A percentile compares a stretch with the other conserved stretches of the same genome.
phyloP scores from a whole-genome alignment of 1,140 invertebrate genomes.

The Brachionus asplanchnoidis region DNA sequence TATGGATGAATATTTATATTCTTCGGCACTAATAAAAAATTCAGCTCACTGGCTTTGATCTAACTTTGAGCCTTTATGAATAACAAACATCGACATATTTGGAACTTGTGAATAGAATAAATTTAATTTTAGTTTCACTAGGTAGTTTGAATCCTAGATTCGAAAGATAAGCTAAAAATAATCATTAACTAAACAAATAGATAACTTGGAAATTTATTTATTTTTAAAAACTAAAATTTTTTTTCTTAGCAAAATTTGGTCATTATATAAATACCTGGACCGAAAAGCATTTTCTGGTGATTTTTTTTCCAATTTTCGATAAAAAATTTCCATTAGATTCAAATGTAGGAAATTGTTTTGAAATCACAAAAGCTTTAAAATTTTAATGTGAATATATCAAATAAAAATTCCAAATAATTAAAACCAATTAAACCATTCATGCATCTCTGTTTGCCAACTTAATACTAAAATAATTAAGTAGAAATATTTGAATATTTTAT shows the following conservation, averaged over 20 bases:
- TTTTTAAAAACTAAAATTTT: background rate
- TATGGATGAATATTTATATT: background rate
- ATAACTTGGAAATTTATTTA: background rate
- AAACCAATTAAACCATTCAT: background rate
- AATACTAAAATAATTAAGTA: background rate
- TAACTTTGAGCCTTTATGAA: background rate
- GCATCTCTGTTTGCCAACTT: background rate
- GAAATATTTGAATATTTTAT: background rate
- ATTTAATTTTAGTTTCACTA: slow-evolving; percentile 10
- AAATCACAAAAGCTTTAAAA: background rate
- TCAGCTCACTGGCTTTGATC: background rate
- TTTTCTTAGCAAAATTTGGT: background rate
- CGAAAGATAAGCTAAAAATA: background rate
- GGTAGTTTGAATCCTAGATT: slow-evolving; percentile 5
- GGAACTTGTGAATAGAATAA: slow-evolving; percentile 5
- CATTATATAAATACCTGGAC: background rate
- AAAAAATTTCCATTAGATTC: background rate
- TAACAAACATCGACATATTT: background rate
- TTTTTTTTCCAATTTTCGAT: background rate
- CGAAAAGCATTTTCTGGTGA: background rate
- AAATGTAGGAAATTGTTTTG: background rate
- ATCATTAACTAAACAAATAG: background rate
- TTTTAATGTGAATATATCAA: background rate
- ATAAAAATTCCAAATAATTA: background rate
- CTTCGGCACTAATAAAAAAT: background rate